These are phyloP conservation scores for Drosophila albomicans DNA, from an alignment of 1,140 invertebrate species.

Conservation along the genomic window DNA sequence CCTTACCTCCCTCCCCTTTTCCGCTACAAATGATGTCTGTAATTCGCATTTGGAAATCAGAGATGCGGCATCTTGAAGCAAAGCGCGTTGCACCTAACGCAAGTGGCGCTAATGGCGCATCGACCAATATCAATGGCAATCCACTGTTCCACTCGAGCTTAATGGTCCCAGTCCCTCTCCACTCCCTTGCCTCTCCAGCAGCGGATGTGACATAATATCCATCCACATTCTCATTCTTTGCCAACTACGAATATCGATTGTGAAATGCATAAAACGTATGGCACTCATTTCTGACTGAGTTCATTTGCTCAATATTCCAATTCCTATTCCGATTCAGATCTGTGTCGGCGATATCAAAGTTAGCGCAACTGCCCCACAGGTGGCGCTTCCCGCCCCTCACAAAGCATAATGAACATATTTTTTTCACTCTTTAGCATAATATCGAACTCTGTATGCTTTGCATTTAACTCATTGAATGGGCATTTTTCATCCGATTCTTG, in stretches of 20 bases:
- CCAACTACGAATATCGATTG: not conserved
- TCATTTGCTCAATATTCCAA: not conserved
- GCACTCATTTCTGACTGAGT: conserved; percentile 54
- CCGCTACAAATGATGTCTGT: conserved; percentile 33
- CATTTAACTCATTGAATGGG: not conserved
- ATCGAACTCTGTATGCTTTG: conserved; percentile 40
- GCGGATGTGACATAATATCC: conserved; percentile 78
- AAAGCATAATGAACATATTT: not conserved
- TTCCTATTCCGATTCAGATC: conserved; percentile 57
- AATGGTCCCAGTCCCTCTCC: conserved; percentile 21
- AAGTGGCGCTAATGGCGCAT: conserved; percentile 50
- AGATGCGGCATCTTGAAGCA: conserved; percentile 15
- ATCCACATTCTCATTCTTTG: no score
- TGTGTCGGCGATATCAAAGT: conserved; percentile 79
- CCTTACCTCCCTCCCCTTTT: no score
- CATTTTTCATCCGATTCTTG: not conserved
- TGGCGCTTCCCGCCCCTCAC: conserved; percentile 60
- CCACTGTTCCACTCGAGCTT: conserved; percentile 57
- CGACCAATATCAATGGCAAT: conserved; percentile 58
- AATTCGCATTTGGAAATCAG: conserved; percentile 74
- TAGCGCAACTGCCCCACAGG: conserved; percentile 61
- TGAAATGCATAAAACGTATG: conserved; percentile 68
- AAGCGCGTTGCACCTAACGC: conserved; percentile 7
- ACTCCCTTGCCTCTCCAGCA: conserved; percentile 2
- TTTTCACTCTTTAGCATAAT: not conserved